Evolutionary conservation across 2,888 invertebrate species (phyloP).

Genomic region (Idaea dimidiata): DNA sequence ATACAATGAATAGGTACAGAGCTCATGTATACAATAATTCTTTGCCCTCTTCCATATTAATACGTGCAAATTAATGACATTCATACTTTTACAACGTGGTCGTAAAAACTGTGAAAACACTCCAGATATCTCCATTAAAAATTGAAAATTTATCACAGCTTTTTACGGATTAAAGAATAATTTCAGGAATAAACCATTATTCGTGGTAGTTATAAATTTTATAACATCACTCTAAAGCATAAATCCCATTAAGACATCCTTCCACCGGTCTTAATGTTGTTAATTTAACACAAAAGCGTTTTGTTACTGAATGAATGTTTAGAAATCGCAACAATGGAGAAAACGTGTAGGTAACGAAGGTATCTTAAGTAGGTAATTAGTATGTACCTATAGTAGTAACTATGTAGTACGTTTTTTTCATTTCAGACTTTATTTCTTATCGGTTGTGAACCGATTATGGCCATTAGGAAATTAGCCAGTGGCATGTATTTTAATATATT

Average conservation of each 20-base stretch:
- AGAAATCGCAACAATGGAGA: conserved; percentile 22
- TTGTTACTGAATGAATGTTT: conserved; percentile 22
- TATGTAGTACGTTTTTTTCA: no score
- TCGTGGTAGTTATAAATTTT: background rate
- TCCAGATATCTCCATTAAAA: background rate
- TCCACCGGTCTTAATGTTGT: conserved; percentile 2
- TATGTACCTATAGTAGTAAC: background rate
- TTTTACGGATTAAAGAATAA: background rate
- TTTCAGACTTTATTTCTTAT: no score
- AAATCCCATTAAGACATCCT: background rate
- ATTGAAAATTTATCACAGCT: background rate
- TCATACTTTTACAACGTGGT: background rate
- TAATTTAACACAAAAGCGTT: conserved; percentile 25
- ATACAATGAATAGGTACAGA: no score
- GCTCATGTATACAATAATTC: no score
- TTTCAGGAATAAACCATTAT: background rate
- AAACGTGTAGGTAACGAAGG: conserved; percentile 11
- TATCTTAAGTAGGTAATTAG: conserved; percentile 17
- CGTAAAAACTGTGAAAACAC: background rate
- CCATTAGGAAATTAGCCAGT: no score
- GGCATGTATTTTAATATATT: no score
- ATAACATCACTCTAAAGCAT: conserved; percentile 5
- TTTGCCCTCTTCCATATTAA: no score
- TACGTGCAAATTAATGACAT: no score
- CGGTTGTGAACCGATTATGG: no score